A percentile compares a stretch with the other conserved stretches of the same genome.
Conservation (phyloP, 30 jellyfish, hydroid and myxozoan genomes). For the Aurelia sp. region DNA sequence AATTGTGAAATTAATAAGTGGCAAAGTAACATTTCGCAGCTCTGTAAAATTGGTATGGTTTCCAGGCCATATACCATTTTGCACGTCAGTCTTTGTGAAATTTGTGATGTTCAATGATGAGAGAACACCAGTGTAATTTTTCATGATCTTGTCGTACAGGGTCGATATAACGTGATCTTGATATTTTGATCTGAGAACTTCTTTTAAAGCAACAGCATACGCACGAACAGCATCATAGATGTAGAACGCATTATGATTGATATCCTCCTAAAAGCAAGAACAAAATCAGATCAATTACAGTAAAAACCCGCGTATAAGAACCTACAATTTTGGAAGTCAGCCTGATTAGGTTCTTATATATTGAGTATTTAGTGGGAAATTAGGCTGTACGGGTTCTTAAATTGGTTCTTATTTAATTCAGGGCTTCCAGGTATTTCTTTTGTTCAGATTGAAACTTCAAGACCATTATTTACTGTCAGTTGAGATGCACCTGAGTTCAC, state of each 20-base stretch:
- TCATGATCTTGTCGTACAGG: conserved; percentile 32
- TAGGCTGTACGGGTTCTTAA: too few species aligned
- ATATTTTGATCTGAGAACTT: conserved; percentile 23
- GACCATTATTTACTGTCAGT: too few species aligned
- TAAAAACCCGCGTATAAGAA: too few species aligned
- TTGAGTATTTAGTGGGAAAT: too few species aligned
- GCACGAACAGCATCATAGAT: conserved; percentile 78
- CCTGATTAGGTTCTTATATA: too few species aligned
- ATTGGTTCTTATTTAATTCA: too few species aligned
- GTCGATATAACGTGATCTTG: conserved; percentile 20
- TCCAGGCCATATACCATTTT: conserved; percentile 58
- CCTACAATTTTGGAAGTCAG: too few species aligned
- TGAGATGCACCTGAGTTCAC: too few species aligned
- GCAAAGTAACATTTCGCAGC: conserved; percentile 55
- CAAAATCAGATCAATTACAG: too few species aligned
- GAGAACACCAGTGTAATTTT: conserved; percentile 17
- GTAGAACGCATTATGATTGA: conserved; percentile 49
- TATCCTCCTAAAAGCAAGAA: too few species aligned
- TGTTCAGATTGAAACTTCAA: too few species aligned
- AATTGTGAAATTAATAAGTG: conserved; percentile 25
- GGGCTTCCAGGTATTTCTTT: too few species aligned
- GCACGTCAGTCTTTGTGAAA: conserved; percentile 31
- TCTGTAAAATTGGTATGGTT: not conserved
- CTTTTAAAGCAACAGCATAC: conserved; percentile 37
- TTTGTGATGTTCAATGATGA: conserved; percentile 37